Evolutionary conservation across 2,797 vertebrate genomes (phyloP).

Genomic region (Rhinichthys osculus): DNA sequence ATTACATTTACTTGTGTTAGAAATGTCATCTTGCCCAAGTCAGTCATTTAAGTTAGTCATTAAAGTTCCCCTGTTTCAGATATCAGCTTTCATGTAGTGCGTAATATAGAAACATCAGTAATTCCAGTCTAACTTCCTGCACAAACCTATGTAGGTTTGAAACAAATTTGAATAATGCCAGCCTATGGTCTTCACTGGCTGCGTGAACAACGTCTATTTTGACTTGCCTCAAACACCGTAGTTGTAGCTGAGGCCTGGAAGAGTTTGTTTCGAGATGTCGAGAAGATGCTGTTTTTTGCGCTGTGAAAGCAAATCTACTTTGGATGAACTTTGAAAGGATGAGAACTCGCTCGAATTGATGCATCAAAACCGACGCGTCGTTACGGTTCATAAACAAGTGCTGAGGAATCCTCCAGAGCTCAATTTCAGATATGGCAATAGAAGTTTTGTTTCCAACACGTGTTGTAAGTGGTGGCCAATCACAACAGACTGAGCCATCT

Average conservation of each 20-base stretch:
- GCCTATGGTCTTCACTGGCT: background rate
- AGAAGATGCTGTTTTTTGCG: background rate
- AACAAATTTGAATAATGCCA: background rate
- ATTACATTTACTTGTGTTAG: background rate
- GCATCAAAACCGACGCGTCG: too few species aligned
- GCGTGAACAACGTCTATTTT: background rate
- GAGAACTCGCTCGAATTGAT: too few species aligned
- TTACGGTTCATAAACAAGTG: too few species aligned
- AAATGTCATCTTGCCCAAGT: background rate
- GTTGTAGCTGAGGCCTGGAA: too few species aligned
- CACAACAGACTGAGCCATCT: background rate
- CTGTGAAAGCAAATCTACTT: background rate
- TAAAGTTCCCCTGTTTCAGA: background rate
- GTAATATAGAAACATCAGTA: background rate
- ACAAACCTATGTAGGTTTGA: background rate
- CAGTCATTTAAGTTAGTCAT: background rate
- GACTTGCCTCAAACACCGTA: too few species aligned
- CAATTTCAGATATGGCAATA: background rate
- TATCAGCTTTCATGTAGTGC: background rate
- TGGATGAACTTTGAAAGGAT: background rate
- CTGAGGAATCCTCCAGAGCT: too few species aligned
- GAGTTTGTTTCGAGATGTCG: background rate
- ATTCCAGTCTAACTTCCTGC: background rate
- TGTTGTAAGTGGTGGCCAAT: background rate
- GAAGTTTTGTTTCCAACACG: too few species aligned